A percentile compares a stretch with the other conserved stretches of the same genome.
These are phyloP conservation scores for Acrocephalus arundinaceus DNA, from an alignment of 2,113 vertebrate species.

Conservation along the genomic window DNA sequence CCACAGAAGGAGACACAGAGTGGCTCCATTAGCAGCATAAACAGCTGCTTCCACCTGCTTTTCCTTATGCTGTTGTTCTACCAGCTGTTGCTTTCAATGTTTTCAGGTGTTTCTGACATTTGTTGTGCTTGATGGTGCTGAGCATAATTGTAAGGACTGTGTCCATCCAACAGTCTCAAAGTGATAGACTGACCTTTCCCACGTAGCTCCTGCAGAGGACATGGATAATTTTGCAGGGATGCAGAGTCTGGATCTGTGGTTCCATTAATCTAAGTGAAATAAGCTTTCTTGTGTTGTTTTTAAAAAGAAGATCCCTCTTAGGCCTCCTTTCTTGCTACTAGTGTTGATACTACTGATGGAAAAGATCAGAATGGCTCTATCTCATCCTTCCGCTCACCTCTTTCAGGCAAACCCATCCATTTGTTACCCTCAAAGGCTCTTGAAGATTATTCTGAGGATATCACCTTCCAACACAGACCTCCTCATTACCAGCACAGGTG, in stretches of 20 bases:
- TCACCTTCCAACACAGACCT: neutral
- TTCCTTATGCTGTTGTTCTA: neutral
- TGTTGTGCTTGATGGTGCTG: neutral
- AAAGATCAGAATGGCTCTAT: neutral
- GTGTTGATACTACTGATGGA: neutral
- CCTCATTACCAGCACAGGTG: neutral
- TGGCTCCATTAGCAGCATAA: neutral
- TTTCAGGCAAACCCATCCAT: neutral
- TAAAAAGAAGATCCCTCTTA: neutral
- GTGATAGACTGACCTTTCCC: neutral
- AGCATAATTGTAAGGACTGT: neutral
- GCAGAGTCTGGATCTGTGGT: neutral
- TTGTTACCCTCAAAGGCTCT: neutral
- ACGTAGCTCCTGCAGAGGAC: neutral
- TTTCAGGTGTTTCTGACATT: neutral
- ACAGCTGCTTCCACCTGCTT: neutral
- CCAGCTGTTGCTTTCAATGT: neutral
- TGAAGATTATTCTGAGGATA: neutral
- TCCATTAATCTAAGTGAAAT: neutral
- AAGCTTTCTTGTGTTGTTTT: neutral
- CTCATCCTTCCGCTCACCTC: neutral
- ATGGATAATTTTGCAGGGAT: neutral
- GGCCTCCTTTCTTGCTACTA: neutral
- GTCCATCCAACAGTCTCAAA: neutral
- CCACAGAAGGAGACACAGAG: neutral